Percentiles rank a stretch among this genome's conserved stretches.
Evolutionary conservation across 2,113 vertebrate species (phyloP).

Genomic region (Carassius auratus): DNA sequence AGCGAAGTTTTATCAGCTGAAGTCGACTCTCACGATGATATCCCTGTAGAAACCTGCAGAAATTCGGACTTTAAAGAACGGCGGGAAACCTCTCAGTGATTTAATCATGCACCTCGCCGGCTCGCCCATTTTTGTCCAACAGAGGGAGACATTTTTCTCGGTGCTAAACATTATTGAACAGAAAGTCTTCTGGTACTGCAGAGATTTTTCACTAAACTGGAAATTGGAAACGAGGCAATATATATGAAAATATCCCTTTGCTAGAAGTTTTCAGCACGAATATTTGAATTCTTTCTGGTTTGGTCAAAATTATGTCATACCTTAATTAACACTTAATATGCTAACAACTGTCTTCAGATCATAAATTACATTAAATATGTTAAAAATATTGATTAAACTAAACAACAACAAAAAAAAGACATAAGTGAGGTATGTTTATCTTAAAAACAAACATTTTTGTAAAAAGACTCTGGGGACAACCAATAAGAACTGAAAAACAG

Average conservation of each 20-base stretch:
- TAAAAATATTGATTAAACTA: not conserved
- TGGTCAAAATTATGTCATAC: not conserved
- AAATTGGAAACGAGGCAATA: not conserved
- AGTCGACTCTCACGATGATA: not conserved
- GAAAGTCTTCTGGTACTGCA: not conserved
- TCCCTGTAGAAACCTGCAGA: not conserved
- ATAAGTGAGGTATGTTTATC: too few relatives aligned
- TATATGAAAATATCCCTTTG: not conserved
- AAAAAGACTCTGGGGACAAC: not conserved
- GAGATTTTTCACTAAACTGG: not conserved
- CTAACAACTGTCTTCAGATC: not conserved
- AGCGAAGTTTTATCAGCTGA: not conserved
- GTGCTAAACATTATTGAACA: not conserved
- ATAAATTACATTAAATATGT: not conserved
- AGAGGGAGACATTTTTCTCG: slow-evolving; percentile 40
- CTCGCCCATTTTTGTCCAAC: not conserved
- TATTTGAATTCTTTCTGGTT: not conserved
- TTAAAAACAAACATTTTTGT: not conserved
- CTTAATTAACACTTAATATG: not conserved
- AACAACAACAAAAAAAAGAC: too few relatives aligned
- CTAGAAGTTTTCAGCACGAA: not conserved
- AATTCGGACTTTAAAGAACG: not conserved
- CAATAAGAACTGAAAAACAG: not conserved
- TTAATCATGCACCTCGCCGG: not conserved
- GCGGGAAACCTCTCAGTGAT: not conserved